Percentiles rank a stretch among this genome's conserved stretches.
Conservation (phyloP, 2,113 vertebrate genomes). For the Grammomys surdaster region DNA sequence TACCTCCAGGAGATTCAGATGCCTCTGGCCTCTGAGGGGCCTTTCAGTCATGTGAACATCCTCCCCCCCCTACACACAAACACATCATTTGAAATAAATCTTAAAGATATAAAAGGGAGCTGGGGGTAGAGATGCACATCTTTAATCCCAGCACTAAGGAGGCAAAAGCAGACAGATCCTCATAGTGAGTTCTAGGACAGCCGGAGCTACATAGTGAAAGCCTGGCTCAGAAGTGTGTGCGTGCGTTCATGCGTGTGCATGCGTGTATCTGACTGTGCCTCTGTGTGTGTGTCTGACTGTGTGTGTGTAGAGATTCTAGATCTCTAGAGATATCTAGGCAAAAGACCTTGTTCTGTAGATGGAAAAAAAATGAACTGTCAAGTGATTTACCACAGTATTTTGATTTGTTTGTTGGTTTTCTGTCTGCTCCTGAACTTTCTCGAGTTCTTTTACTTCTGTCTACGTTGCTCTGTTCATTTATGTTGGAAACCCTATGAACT, state of each 20-base stretch:
- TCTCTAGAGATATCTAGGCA: not conserved
- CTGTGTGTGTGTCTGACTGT: no score
- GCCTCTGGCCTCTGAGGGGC: not conserved
- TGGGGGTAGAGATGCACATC: not conserved
- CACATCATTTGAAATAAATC: constrained; percentile 43
- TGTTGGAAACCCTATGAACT: not conserved
- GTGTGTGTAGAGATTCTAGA: not conserved
- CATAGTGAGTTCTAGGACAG: not conserved
- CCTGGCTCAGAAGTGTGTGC: not conserved
- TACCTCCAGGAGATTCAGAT: not conserved
- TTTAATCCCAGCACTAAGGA: not conserved
- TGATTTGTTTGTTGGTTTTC: not conserved
- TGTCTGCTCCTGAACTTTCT: not conserved
- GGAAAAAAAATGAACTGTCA: not conserved
- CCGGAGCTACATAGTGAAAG: not conserved
- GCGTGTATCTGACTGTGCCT: no score
- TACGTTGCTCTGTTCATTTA: not conserved
- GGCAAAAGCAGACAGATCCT: not conserved
- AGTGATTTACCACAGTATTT: constrained; percentile 28
- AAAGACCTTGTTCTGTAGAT: constrained; percentile 12
- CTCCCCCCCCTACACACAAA: not conserved
- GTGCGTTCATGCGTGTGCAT: not conserved
- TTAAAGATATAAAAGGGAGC: not conserved
- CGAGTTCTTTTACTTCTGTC: not conserved
- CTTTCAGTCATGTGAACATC: no score